Base-by-base conservation (phyloP, 1,140 invertebrate genomes). In the Brachionus calyciflorus region DNA sequence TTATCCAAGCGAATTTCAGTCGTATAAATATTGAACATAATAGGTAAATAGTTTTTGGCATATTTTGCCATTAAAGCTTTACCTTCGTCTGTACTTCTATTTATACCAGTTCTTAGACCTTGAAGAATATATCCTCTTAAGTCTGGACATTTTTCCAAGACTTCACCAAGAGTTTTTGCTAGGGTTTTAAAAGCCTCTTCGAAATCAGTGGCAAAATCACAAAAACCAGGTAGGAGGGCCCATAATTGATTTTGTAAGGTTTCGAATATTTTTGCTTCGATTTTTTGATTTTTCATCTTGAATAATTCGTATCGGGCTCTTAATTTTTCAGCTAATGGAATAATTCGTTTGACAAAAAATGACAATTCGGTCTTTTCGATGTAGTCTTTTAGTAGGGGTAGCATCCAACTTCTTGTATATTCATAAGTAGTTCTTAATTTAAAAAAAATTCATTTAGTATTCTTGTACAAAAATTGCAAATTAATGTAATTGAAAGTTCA, bases 161-260 rank as follows among this genome's bases (percentile, higher is more conserved):
- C 89, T 77, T 87, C 88, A 70, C 94, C 94, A 41, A 98, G 82
- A n/a, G 90, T 88, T 81, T 89, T 90, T 0, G 93, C 93, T 53
- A 96, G 86, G 2, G 82, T 86, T 83, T 88, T 83, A 76, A 89
- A 88, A 21, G 84, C 82, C 81, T 81, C 85, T 57, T 88, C 87
- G 0, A 96, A 88, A 86, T 97, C 94, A 12, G 85, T 89, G 0
- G 94, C 91, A 76, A 88, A 86, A 46, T 89, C 91, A 81, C 93
- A 95, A 83, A 96, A 95, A 79, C 91, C 91, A 0, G 93, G 93
- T 17, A 98, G 85, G 12, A 96, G 81, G n/a, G 91, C 89, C 95
- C 94, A 98, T 28, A 98, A 87, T 83, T 97, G 93, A 37, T 89
- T 87, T 81, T 90, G 89, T 1, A 95, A 81, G 14, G 92, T 84